Base-by-base conservation (phyloP, 1,140 invertebrate species). In the Magallana gigas region DNA sequence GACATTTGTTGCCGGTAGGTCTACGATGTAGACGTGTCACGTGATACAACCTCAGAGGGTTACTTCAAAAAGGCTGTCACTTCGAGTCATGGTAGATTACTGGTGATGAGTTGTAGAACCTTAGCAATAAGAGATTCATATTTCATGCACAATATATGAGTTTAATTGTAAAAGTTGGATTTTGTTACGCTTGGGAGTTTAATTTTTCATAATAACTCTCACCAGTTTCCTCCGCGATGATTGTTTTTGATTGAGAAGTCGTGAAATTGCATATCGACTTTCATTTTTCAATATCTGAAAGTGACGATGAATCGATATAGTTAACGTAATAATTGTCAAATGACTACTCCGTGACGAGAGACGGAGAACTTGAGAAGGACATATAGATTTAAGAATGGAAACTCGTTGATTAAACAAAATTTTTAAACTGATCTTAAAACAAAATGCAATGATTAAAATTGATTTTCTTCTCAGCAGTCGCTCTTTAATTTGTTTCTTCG, bases 201-300 rank as follows among this genome's bases (percentile, higher is more conserved):
- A 76, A 76, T 76, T 76, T 76, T 76, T 36, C 68, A 76, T 36
- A 18, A 76, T 76, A 18, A 71, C 36, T 76, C 36, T 64, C 60
- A 64, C 60, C 16, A 64, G 5, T 18, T 64, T 16, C 23, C 36
- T 23, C 36, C 68, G 9, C 36, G 68, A 76, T 9, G 23, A 76
- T 76, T 76, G 68, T 76, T 76, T 29, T 76, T 76, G 68, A 76
- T 76, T 23, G 68, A 76, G 36, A 29, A 76, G 68, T 76, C 68
- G 68, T 76, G 68, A 76, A 76, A 76, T 76, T 76, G 68, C 68
- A 76, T 29, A 29, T 29, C 23, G 7, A 23, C 6, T 76, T 76
- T 12, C 68, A 36, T 76, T 76, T 76, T 76, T 76, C 68, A 76
- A 76, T 76, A 76, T 76, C 36, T 76, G 68, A 76, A 76, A 76